Percentiles rank a stretch among this genome's conserved stretches.
Conservation (phyloP, 2,113 vertebrate species). For the Corythornis cristatus region DNA sequence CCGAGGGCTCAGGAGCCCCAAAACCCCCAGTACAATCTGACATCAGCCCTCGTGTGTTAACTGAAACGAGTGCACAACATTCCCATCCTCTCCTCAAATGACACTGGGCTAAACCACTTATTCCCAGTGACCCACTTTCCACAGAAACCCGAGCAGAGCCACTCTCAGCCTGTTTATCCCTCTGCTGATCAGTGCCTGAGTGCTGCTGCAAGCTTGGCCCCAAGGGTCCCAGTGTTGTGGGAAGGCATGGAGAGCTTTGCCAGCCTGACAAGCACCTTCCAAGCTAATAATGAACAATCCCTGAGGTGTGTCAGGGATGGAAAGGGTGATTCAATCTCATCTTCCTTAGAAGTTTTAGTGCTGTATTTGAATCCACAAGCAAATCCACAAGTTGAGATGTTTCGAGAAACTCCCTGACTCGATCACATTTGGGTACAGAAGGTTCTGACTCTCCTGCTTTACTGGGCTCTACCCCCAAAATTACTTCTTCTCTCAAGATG, state of each 20-base stretch:
- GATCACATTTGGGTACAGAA: background rate
- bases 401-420: background rate
- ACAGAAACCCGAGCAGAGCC: background rate
- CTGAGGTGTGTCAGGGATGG: background rate
- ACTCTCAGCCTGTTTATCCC: background rate
- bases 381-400: background rate
- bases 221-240: rapidly evolving
- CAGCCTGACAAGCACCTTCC: background rate
- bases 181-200: background rate
- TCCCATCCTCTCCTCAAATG: background rate
- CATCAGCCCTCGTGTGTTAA: background rate
- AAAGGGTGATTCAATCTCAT: background rate
- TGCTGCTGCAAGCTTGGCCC: background rate
- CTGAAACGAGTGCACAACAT: background rate
- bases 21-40: rapidly evolving
- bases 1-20: rapidly evolving
- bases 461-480: background rate
- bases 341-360: background rate
- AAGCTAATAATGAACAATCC: background rate
- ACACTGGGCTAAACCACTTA: background rate
- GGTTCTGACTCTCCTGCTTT: background rate
- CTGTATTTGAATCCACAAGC: background rate
- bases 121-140: conserved; percentile 27
- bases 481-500: background rate
- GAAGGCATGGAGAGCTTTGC: rapidly evolving